Conservation (phyloP, 2,797 vertebrate species). For the Adelosebastes latens region DNA sequence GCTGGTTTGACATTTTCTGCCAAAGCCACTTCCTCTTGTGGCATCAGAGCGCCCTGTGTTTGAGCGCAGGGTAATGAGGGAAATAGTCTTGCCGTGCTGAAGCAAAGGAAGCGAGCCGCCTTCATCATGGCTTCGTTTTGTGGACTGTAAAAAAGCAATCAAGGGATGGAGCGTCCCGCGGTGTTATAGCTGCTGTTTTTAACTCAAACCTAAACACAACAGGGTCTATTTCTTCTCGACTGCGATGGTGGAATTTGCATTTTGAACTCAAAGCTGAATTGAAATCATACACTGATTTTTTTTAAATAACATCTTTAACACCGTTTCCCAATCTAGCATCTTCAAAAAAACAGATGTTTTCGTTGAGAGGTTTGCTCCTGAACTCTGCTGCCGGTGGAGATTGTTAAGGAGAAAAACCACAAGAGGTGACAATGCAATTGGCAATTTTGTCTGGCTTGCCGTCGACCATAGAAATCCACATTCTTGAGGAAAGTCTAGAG, state of each 20-base stretch:
- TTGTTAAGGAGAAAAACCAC: slow-evolving; percentile 63
- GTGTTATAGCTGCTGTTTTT: slow-evolving; percentile 45
- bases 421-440: slow-evolving; percentile 79
- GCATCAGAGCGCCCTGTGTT: slow-evolving; percentile 65
- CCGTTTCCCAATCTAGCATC: background rate
- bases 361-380: slow-evolving; percentile 39
- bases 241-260: slow-evolving; percentile 15
- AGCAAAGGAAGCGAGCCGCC: slow-evolving; percentile 64
- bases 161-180: slow-evolving; percentile 41
- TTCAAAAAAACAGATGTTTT: slow-evolving; percentile 44
- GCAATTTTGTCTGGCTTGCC: slow-evolving; percentile 71
- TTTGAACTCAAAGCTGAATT: slow-evolving; percentile 26
- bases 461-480: slow-evolving; percentile 76
- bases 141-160: slow-evolving; percentile 63
- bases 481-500: slow-evolving; percentile 79
- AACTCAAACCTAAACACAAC: slow-evolving; percentile 40
- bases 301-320: slow-evolving; percentile 9
- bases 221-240: slow-evolving; percentile 22
- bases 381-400: slow-evolving; percentile 45
- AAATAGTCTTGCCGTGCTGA: slow-evolving; percentile 63
- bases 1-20: slow-evolving; percentile 72
- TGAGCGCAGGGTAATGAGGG: slow-evolving; percentile 69
- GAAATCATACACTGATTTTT: background rate
- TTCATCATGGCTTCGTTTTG: slow-evolving; percentile 59
- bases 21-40: slow-evolving; percentile 79